phyloP scores from a whole-genome alignment of 2,797 vertebrate species.

The Halcyon smyrnensis region DNA sequence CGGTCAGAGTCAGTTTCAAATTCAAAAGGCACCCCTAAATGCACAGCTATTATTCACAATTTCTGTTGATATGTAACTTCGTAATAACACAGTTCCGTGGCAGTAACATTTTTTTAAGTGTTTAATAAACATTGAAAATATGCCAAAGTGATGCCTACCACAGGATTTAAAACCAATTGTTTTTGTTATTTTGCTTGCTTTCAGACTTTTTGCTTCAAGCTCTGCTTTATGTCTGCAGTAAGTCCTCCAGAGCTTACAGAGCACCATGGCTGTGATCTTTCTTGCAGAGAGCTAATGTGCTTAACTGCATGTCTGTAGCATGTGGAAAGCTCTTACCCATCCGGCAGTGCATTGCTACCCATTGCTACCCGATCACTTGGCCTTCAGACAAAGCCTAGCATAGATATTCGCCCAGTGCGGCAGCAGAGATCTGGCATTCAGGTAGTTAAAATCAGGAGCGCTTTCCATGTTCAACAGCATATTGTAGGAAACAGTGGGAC shows the following conservation, averaged over 20 bases:
- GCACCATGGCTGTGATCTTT: background rate
- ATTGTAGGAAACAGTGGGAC: conserved; percentile 35
- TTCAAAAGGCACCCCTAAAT: background rate
- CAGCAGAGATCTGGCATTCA: background rate
- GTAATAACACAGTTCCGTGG: conserved; percentile 18
- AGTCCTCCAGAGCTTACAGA: background rate
- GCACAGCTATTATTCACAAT: conserved; percentile 28
- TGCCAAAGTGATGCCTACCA: conserved; percentile 35
- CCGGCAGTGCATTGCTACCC: background rate
- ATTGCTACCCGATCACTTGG: rapidly evolving
- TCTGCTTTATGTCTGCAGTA: background rate
- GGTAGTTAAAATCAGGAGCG: conserved; percentile 1
- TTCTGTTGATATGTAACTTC: conserved; percentile 32
- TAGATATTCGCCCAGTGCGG: rapidly evolving
- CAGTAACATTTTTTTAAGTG: conserved; percentile 37
- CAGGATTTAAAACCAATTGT: conserved; percentile 48
- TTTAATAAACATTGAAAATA: conserved; percentile 55
- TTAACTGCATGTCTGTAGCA: background rate
- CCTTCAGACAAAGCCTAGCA: background rate
- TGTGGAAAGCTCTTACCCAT: background rate
- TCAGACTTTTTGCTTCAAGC: conserved; percentile 6
- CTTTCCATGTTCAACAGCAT: conserved; percentile 3
- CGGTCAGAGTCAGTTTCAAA: background rate
- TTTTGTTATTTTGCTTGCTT: conserved; percentile 2
- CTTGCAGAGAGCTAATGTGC: background rate